These are phyloP conservation scores for Plecturocebus donacophilus DNA, from an alignment of 2,113 vertebrate genomes.

Conservation along the genomic window DNA sequence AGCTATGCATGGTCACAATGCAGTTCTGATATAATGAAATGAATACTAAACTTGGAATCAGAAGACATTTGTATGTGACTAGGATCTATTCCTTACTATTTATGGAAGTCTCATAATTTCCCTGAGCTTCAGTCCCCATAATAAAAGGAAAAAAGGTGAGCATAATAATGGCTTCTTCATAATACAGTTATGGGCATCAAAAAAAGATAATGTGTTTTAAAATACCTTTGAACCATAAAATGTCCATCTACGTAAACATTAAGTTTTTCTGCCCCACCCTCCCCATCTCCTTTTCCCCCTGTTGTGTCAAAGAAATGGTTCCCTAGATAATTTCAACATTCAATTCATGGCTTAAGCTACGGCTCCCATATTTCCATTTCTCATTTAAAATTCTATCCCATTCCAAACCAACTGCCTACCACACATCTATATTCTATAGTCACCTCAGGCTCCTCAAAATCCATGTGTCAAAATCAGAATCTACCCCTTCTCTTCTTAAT, in stretches of 20 bases:
- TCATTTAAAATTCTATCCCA: background rate
- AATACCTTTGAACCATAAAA: background rate
- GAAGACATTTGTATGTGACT: background rate
- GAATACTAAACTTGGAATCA: background rate
- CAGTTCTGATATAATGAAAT: background rate
- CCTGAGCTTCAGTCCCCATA: background rate
- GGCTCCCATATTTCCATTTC: background rate
- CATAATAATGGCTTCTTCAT: background rate
- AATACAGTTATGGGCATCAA: background rate
- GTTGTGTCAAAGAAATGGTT: background rate
- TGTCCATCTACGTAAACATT: background rate
- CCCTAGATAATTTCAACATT: background rate
- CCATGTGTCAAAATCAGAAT: background rate
- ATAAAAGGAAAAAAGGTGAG: background rate
- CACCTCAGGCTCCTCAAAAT: background rate
- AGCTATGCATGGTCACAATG: background rate
- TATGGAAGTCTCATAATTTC: background rate
- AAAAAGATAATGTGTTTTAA: background rate
- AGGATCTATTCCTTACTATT: background rate
- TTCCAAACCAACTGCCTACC: background rate
- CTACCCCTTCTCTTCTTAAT: background rate
- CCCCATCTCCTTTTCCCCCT: background rate
- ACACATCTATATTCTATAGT: background rate
- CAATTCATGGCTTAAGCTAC: background rate
- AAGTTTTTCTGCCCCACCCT: background rate